These are phyloP conservation scores for Fragum sueziense DNA, from an alignment of 2,888 invertebrate genomes.

Conservation along the genomic window DNA sequence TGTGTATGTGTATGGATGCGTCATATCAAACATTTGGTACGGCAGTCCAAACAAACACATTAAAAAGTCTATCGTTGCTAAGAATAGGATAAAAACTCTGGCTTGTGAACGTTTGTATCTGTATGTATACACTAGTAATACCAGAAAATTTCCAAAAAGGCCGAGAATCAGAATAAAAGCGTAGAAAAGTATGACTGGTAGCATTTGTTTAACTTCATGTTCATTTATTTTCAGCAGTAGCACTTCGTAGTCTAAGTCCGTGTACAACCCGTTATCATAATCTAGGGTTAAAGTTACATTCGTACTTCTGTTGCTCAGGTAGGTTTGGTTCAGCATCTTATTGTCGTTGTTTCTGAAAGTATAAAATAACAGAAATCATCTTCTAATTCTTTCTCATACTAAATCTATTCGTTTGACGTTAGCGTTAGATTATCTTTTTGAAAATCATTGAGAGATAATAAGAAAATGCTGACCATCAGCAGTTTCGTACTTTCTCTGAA, in stretches of 20 bases:
- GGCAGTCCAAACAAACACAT: slow-evolving; percentile 71
- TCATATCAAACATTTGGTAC: slow-evolving; percentile 70
- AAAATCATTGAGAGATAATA: too few relatives aligned
- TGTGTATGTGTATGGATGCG: slow-evolving; percentile 67
- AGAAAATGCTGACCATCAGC: too few relatives aligned
- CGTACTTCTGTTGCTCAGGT: neutral
- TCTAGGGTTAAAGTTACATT: neutral
- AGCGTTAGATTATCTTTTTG: too few relatives aligned
- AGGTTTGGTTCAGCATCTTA: neutral
- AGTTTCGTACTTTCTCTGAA: too few relatives aligned
- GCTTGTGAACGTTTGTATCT: slow-evolving; percentile 69
- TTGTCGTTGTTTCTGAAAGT: neutral
- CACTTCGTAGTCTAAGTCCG: neutral
- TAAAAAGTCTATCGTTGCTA: slow-evolving; percentile 68
- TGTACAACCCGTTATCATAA: neutral
- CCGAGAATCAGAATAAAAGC: slow-evolving; percentile 64
- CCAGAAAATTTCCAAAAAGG: slow-evolving; percentile 67
- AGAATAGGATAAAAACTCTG: slow-evolving; percentile 68
- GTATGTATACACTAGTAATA: slow-evolving; percentile 67
- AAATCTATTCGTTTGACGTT: too few relatives aligned
- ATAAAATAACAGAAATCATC: too few relatives aligned
- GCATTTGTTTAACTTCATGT: slow-evolving; percentile 40
- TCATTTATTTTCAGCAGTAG: slow-evolving; percentile 32
- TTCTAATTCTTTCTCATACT: too few relatives aligned
- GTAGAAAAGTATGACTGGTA: slow-evolving; percentile 66